Conservation (phyloP, 2,113 vertebrate species). For the Erinaceus europaeus region DNA sequence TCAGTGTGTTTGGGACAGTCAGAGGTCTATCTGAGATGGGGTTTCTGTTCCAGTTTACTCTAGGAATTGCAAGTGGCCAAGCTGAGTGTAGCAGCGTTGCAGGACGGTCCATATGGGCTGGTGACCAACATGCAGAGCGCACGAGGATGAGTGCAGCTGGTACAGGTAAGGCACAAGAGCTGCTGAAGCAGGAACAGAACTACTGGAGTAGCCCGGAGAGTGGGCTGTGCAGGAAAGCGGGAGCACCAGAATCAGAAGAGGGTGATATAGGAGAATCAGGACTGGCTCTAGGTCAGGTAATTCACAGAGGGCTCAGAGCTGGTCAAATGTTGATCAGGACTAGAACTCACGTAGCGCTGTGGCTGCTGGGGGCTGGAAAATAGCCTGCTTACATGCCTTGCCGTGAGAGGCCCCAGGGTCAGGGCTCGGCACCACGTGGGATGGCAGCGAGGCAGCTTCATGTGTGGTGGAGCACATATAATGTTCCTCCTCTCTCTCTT, state of each 20-base stretch:
- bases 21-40: not conserved
- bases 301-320: not conserved
- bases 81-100: conserved; percentile 77
- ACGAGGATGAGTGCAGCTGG: conserved; percentile 73
- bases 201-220: conserved; percentile 83
- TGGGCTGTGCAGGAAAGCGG: conserved; percentile 25
- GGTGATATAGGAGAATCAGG: not conserved
- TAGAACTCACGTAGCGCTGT: not conserved
- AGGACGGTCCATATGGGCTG: conserved; percentile 76
- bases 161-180: conserved; percentile 83
- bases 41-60: not conserved
- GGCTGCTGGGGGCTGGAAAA: not conserved
- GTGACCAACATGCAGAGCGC: conserved; percentile 60
- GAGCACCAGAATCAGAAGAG: not conserved
- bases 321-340: not conserved
- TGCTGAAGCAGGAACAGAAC: conserved; percentile 82
- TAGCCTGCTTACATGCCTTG: too few species aligned
- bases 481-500: too few species aligned
- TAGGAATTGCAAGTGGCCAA: conserved; percentile 85
- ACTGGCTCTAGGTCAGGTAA: not conserved
- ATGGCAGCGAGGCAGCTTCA: too few species aligned
- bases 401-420: too few species aligned
- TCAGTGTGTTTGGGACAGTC: not conserved
- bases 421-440: too few species aligned
- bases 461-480: too few species aligned